phyloP scores from a whole-genome alignment of 1,140 invertebrate genomes.

The Physella acuta region DNA sequence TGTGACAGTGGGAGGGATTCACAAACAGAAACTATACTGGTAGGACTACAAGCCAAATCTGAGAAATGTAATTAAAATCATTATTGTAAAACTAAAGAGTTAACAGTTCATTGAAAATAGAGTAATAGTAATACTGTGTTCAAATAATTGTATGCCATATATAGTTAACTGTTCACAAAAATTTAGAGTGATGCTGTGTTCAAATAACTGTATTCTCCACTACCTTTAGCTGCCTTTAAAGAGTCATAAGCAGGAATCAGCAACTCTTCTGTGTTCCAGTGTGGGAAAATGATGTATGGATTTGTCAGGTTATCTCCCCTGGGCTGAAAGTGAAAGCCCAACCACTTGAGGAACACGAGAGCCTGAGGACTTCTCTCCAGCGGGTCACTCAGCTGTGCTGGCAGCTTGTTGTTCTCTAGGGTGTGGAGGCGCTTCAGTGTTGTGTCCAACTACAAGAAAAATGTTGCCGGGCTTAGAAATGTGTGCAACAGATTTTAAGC shows the following conservation, averaged over 20 bases:
- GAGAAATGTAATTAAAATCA: no score
- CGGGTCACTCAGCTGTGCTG: slow-evolving; percentile 32
- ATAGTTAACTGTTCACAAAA: no score
- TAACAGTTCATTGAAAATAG: no score
- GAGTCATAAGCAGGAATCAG: slow-evolving; percentile 53
- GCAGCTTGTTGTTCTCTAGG: slow-evolving; percentile 46
- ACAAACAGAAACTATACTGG: slow-evolving; percentile 36
- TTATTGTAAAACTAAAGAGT: no score
- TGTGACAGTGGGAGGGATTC: slow-evolving; percentile 47
- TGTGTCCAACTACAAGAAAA: slow-evolving; percentile 45
- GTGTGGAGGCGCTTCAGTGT: slow-evolving; percentile 52
- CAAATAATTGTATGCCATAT: no score
- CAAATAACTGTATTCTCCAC: no score
- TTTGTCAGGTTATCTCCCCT: slow-evolving; percentile 35
- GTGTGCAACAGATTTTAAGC: background rate
- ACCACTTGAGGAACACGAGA: slow-evolving; percentile 46
- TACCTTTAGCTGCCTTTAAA: slow-evolving; percentile 46
- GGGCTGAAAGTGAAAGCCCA: slow-evolving; percentile 57
- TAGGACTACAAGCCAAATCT: slow-evolving; percentile 37
- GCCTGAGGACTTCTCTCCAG: slow-evolving; percentile 33
- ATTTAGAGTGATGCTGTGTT: no score
- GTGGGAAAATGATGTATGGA: slow-evolving; percentile 56
- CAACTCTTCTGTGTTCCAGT: slow-evolving; percentile 53
- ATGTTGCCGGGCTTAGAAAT: background rate
- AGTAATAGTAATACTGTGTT: no score